A percentile compares a stretch with the other conserved stretches of the same genome.
These are phyloP conservation scores for Muscina levida DNA, from an alignment of 2,888 invertebrate species.

Conservation along the genomic window DNA sequence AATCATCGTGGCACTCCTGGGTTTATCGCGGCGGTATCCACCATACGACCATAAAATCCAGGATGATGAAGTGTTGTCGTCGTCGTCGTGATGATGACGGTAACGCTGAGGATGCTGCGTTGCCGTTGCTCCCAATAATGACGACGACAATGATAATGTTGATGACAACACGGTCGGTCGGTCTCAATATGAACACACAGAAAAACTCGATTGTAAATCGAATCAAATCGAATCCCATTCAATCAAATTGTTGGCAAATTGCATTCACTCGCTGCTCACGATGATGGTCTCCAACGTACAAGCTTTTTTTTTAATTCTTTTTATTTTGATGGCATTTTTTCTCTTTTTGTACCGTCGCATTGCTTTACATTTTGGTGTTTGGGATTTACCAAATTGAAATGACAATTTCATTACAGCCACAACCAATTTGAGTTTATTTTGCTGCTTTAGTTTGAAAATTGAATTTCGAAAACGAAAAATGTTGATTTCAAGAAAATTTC, in stretches of 20 bases:
- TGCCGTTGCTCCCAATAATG: not conserved
- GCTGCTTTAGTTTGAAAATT: constrained; percentile 54
- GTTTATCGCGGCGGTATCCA: constrained; percentile 41
- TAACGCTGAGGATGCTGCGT: constrained; percentile 1
- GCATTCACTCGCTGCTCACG: constrained; percentile 47
- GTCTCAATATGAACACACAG: not conserved
- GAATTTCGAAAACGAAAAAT: constrained; percentile 51
- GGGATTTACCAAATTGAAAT: constrained; percentile 65
- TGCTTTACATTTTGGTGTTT: constrained; percentile 48
- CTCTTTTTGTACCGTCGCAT: constrained; percentile 18
- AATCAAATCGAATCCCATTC: constrained; percentile 65
- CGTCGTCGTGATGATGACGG: not conserved
- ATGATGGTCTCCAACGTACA: constrained; percentile 20
- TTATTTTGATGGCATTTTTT: too few relatives aligned
- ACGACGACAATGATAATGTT: not conserved
- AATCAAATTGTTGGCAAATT: constrained; percentile 66
- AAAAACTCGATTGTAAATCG: constrained; percentile 54
- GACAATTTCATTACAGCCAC: constrained; percentile 65
- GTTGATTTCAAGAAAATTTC: not conserved
- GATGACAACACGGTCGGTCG: constrained; percentile 23
- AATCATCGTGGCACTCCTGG: constrained; percentile 61
- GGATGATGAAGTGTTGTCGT: not conserved
- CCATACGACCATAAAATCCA: not conserved
- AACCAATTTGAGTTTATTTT: constrained; percentile 43
- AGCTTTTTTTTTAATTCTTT: constrained; percentile 13